These are phyloP conservation scores for Sarcophaga variegata DNA, from an alignment of 2,888 invertebrate genomes.

Conservation along the genomic window DNA sequence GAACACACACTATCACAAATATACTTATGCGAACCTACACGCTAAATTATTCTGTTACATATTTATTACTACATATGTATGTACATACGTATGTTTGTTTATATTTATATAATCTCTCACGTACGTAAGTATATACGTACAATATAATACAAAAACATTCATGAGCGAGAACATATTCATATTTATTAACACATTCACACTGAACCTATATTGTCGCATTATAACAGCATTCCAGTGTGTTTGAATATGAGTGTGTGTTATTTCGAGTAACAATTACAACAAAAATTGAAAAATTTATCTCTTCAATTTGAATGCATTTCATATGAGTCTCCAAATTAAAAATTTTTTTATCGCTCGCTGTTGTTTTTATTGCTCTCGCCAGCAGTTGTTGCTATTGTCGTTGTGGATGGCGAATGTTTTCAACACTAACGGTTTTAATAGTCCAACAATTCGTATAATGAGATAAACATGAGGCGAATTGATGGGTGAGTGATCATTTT, in stretches of 20 bases:
- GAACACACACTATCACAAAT: background rate
- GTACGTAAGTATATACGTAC: no score
- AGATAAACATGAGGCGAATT: conserved; percentile 1
- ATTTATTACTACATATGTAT: background rate
- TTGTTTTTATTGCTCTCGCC: no score
- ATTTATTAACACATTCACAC: background rate
- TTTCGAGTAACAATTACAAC: conserved; percentile 15
- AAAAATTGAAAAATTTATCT: conserved; percentile 43
- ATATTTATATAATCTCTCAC: no score
- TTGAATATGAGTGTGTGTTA: no score
- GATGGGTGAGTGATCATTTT: background rate
- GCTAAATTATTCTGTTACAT: no score
- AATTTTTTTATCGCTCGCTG: background rate
- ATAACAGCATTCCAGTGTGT: background rate
- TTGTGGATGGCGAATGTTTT: background rate
- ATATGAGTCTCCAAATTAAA: background rate
- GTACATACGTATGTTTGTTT: no score
- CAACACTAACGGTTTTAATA: conserved; percentile 40
- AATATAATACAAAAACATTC: background rate
- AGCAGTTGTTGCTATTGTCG: background rate
- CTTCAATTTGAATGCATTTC: conserved; percentile 36
- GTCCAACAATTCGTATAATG: conserved; percentile 36
- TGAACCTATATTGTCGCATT: background rate
- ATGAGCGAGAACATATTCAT: background rate
- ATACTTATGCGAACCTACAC: no score